These are phyloP conservation scores for Agapostemon virescens DNA, from an alignment of 2,888 invertebrate species.

Conservation along the genomic window DNA sequence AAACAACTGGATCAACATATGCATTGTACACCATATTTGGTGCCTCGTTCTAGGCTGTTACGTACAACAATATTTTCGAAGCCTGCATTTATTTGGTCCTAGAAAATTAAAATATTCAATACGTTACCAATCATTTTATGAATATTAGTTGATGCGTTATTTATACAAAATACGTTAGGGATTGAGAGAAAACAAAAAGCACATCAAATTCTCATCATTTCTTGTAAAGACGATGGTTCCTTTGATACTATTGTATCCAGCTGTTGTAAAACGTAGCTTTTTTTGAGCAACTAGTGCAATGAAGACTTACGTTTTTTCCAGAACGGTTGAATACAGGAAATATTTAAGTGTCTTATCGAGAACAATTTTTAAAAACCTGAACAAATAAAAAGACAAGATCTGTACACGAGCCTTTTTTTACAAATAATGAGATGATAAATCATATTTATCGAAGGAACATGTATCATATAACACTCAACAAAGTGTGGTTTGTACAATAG, in stretches of 20 bases:
- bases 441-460: slow-evolving; percentile 32
- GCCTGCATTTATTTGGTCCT: slow-evolving; percentile 57
- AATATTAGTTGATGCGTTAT: slow-evolving; percentile 50
- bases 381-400: slow-evolving; percentile 31
- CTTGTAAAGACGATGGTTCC: slow-evolving; percentile 39
- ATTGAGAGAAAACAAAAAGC: slow-evolving; percentile 20
- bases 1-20: slow-evolving; percentile 39
- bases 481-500: slow-evolving; percentile 38
- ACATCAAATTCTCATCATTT: slow-evolving; percentile 37
- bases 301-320: slow-evolving; percentile 45
- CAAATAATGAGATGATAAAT: slow-evolving; percentile 23
- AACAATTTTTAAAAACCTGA: slow-evolving; percentile 25
- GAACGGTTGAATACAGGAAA: slow-evolving; percentile 38
- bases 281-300: slow-evolving; percentile 60
- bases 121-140: slow-evolving; percentile 50
- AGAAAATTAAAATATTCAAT: slow-evolving; percentile 32
- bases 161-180: slow-evolving; percentile 43
- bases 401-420: slow-evolving; percentile 26
- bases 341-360: slow-evolving; percentile 42
- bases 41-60: slow-evolving; percentile 34
- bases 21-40: slow-evolving; percentile 37
- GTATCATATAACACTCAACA: slow-evolving; percentile 19
- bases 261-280: slow-evolving; percentile 43
- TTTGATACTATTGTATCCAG: slow-evolving; percentile 44
- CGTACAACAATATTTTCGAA: slow-evolving; percentile 34